Percentiles rank a stretch among this genome's conserved stretches.
These are phyloP conservation scores for Andrena dorsata DNA, from an alignment of 2,888 invertebrate species.

Conservation along the genomic window DNA sequence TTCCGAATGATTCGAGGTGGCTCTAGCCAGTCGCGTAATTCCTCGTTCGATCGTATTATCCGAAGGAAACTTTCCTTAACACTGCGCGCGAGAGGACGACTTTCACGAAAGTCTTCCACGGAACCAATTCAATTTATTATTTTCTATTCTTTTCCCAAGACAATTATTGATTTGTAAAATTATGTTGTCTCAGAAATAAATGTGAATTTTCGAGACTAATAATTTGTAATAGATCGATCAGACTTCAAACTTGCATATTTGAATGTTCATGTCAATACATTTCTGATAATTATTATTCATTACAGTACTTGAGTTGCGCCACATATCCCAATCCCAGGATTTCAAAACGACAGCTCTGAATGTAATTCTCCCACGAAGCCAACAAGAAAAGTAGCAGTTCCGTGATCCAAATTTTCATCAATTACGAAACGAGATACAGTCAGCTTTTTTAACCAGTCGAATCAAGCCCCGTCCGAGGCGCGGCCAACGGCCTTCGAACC, in stretches of 20 bases:
- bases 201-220: no score
- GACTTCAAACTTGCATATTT: no score
- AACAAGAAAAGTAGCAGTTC: neutral
- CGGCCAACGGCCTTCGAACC: slow-evolving; percentile 19
- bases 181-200: no score
- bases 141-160: no score
- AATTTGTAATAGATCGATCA: no score
- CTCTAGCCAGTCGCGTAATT: slow-evolving; percentile 14
- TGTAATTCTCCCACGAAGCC: neutral
- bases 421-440: slow-evolving; percentile 2
- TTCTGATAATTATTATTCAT: no score
- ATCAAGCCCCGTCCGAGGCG: slow-evolving; percentile 13
- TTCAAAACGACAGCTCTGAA: neutral
- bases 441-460: neutral
- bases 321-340: no score
- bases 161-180: no score
- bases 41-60: slow-evolving; percentile 7
- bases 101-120: no score
- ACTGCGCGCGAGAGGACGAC: neutral
- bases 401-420: slow-evolving; percentile 16
- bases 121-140: no score
- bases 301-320: no score
- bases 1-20: slow-evolving; percentile 10
- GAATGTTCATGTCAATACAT: no score
- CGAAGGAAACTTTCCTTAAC: neutral